Evolutionary conservation across 2,888 invertebrate species (phyloP), one percentile per base, ranked within the genome.

Genomic region (Diloba caeruleocephala): DNA sequence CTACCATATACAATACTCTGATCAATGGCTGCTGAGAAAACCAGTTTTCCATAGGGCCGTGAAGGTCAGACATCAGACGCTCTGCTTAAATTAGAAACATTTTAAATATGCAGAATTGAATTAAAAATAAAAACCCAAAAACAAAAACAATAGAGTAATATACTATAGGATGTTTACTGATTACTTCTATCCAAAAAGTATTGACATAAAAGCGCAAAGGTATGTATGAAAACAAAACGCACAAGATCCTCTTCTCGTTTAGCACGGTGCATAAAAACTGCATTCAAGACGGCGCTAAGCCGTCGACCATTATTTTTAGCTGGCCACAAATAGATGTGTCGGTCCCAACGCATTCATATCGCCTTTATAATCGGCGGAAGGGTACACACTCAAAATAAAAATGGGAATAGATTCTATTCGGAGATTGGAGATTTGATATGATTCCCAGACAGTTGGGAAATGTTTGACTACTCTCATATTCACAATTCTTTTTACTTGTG

Each of bases 231-330:
- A 26, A 13, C 15, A 32, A 54, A 70, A 41, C 26, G 28, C 32
- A 44, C 33, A 41, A 45, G 32, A 51, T 67, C 57, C 69, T 66
- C 58, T 74, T 64, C 71, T 78, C 79, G 80, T 84, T 86, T 80
- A 82, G 82, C 84, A 78, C 71, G 82, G 71, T 85, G 87, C 84
- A 86, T 87, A 91, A 91, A 91, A 91, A 91, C 79, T 87, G 87
- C 87, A 88, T 79, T 81, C 71, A 71, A 52, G 50, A 41, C 62
- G 71, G 72, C 72, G 74, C 74, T 74, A 61, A 81, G 77, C 81
- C 80, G 77, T 80, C 74, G 77, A 72, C 74, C 65, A 54, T 78
- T 90, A 90, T 90, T 90, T 90, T 88, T 90, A 90, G 87, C 36
- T 66, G 72, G 71, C 76, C 85, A 68, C 70, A 85, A 91, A 90